Base-by-base conservation (phyloP, 2,797 vertebrate genomes). In the Siniperca scherzeri region DNA sequence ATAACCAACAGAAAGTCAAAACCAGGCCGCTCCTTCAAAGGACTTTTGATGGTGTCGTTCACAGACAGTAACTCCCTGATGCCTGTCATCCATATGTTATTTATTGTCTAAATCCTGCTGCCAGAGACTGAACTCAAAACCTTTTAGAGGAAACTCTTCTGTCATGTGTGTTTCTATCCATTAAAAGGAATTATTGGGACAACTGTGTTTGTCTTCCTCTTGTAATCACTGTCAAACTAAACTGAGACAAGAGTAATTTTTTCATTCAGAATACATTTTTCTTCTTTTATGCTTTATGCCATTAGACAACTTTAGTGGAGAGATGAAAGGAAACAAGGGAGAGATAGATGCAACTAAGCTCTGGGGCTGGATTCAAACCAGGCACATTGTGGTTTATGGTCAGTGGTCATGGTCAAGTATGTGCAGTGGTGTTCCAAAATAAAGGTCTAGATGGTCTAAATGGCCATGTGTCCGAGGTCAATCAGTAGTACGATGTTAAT, bases 101-200 rank as follows among this genome's bases (percentile, higher is more conserved):
- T 74, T 73, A 60, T 67, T 71, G 40, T 88, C 60, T 66, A 75
- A 86, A 76, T 81, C 81, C 64, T 69, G 82, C 80, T 88, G 61
- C 80, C 67, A 69, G 62, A 77, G 65, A 77, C 80, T 78, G 38
- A 78, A 78, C 76, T 81, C 22, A 61, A 78, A 82, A 44, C 70
- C 70, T 73, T 84, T 75, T 56, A 77, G 59, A 81, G 80, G 80
- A 81, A 81, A 82, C 59, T 70, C 36, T 33, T 75, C 61, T 70
- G 74, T 78, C 61, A 16, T 69, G 19, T 74, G 46, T 44, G 57
- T 88, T 80, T 91, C 82, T 70, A 74, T 90, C 80, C 66, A 94
- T 93, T 94, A 95, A 95, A 95, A 91, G 75, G 42, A 94, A 91
- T 70, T 90, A 40, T 79, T 88, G 74, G 64, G 68, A 85, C 64